Conservation (phyloP, 2,113 vertebrate species). For the Excalfactoria chinensis region DNA sequence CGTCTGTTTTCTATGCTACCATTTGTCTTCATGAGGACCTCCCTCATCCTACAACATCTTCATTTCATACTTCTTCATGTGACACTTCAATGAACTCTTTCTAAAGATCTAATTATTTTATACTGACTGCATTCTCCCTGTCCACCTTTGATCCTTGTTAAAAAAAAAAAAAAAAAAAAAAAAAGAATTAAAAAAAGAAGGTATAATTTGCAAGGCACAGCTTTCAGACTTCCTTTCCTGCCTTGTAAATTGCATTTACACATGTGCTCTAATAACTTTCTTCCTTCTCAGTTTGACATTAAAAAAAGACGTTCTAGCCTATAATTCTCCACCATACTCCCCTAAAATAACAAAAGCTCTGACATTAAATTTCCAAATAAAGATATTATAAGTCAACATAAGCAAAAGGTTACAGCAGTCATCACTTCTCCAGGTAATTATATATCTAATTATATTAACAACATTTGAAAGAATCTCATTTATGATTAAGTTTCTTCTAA, state of each 20-base stretch:
- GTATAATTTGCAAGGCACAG: background rate
- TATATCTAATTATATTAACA: background rate
- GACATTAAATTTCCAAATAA: background rate
- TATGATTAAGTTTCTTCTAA: background rate
- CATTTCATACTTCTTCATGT: background rate
- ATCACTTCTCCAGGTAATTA: background rate
- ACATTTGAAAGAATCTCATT: background rate
- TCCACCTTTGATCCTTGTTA: background rate
- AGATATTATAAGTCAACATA: background rate
- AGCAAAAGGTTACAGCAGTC: background rate
- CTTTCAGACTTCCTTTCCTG: background rate
- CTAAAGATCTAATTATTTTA: background rate
- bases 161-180: background rate
- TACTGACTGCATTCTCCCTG: background rate
- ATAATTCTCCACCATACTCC: background rate
- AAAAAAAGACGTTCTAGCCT: background rate
- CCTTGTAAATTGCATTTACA: background rate
- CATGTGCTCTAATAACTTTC: background rate
- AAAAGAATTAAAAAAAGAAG: no score
- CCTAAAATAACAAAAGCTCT: background rate
- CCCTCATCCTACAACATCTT: background rate
- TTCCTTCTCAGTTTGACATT: background rate
- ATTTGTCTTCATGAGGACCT: background rate
- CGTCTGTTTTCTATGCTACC: background rate
- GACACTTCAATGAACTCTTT: conserved; percentile 9